These are phyloP conservation scores for Hetaerina titia DNA, from an alignment of 2,888 invertebrate genomes.

Conservation along the genomic window DNA sequence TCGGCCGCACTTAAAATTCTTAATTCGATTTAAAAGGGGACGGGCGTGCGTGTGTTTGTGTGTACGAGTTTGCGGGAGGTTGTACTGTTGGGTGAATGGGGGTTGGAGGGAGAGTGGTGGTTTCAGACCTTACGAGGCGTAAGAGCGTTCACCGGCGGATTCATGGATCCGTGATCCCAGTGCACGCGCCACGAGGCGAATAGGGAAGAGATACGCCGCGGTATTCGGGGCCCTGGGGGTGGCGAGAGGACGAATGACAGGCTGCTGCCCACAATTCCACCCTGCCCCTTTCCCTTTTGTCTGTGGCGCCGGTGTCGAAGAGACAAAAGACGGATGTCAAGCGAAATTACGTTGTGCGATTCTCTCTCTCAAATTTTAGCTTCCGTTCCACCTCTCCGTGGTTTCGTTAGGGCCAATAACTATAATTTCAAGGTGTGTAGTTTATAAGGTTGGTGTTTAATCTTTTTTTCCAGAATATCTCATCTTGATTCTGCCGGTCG, in stretches of 20 bases:
- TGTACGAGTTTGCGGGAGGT: background rate
- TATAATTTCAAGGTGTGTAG: background rate
- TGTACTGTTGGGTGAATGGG: background rate
- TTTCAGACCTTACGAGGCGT: background rate
- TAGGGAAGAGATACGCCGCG: background rate
- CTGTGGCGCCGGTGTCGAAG: background rate
- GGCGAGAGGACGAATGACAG: background rate
- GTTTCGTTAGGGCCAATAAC: background rate
- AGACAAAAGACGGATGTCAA: conserved; percentile 36
- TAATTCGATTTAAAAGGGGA: background rate
- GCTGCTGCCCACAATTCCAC: background rate
- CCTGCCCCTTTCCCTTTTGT: background rate
- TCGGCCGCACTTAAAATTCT: conserved; percentile 15
- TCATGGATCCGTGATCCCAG: conserved; percentile 15
- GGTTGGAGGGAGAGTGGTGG: background rate
- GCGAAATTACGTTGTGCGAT: background rate
- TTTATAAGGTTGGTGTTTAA: background rate
- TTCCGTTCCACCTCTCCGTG: background rate
- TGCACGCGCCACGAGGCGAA: conserved; percentile 33
- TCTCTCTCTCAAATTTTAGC: background rate
- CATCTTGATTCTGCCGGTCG: background rate
- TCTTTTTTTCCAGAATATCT: background rate
- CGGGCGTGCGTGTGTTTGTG: background rate
- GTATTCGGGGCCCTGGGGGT: background rate
- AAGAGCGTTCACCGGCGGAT: background rate